These are phyloP conservation scores for Bombus sibiricus DNA, from an alignment of 1,140 invertebrate genomes.

Conservation along the genomic window DNA sequence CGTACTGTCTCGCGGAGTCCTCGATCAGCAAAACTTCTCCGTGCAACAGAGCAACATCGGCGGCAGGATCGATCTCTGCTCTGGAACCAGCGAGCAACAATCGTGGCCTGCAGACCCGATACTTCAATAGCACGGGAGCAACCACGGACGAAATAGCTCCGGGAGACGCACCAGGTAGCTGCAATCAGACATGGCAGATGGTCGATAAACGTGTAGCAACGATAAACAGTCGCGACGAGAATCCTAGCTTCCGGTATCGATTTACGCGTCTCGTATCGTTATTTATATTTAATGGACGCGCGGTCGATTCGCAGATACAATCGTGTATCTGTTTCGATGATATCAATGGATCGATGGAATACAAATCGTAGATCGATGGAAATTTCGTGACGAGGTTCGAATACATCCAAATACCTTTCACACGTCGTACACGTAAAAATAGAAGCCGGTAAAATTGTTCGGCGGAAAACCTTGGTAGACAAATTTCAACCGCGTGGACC, in stretches of 20 bases:
- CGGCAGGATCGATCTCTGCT: slow-evolving; percentile 84
- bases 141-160: slow-evolving; percentile 81
- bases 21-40: slow-evolving; percentile 86
- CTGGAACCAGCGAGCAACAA: slow-evolving; percentile 85
- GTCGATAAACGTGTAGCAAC: neutral
- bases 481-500: too few species aligned
- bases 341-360: too few species aligned
- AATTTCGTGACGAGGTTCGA: neutral
- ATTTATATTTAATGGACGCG: neutral
- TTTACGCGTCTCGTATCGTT: neutral
- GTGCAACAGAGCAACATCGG: slow-evolving; percentile 83
- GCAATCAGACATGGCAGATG: slow-evolving; percentile 55
- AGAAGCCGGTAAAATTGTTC: neutral
- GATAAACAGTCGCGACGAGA: neutral
- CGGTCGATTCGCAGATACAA: neutral
- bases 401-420: neutral
- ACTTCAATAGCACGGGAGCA: slow-evolving; percentile 82
- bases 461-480: neutral
- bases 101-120: slow-evolving; percentile 78
- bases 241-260: neutral
- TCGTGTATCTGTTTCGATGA: too few species aligned
- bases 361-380: too few species aligned
- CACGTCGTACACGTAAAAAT: neutral
- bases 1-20: slow-evolving; percentile 82
- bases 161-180: slow-evolving; percentile 76